A percentile compares a stretch with the other conserved stretches of the same genome.
Conservation (phyloP, 2,888 invertebrate genomes). For the Torymus texanus region DNA sequence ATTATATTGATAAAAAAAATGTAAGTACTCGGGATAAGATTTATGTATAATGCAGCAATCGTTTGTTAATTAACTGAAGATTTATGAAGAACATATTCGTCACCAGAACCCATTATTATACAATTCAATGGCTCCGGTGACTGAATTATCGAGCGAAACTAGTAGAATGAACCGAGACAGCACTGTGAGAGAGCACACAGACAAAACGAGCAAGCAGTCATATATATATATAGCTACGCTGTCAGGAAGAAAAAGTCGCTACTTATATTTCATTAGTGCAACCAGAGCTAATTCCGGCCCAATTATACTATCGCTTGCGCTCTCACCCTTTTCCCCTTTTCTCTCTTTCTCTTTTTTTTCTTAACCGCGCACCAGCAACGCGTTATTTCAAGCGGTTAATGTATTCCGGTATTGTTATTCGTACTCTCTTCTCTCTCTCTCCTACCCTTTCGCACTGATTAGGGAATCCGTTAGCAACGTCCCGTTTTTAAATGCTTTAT, state of each 20-base stretch:
- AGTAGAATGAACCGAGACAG: constrained; percentile 10
- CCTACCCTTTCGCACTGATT: constrained; percentile 60
- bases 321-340: constrained; percentile 49
- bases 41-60: background rate
- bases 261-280: constrained; percentile 62
- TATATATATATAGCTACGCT: background rate
- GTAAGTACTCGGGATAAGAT: too few species aligned
- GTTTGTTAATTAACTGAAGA: background rate
- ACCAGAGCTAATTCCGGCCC: constrained; percentile 60
- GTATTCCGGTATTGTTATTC: constrained; percentile 69
- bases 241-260: constrained; percentile 43
- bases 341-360: constrained; percentile 11
- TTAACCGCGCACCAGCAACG: constrained; percentile 27
- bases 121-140: constrained; percentile 13
- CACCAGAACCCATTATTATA: constrained; percentile 21
- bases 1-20: too few species aligned
- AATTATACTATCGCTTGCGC: constrained; percentile 61
- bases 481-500: constrained; percentile 68
- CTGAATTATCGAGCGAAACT: background rate
- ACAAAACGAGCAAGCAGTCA: constrained; percentile 9
- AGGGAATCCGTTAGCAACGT: constrained; percentile 66
- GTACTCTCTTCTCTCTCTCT: constrained; percentile 59
- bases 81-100: constrained; percentile 2
- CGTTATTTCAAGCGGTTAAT: constrained; percentile 64
- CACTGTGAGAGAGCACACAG: constrained; percentile 8